A percentile compares a stretch with the other conserved stretches of the same genome.
These are phyloP conservation scores for Eurytoma adleriae DNA, from an alignment of 2,888 invertebrate genomes.

Conservation along the genomic window DNA sequence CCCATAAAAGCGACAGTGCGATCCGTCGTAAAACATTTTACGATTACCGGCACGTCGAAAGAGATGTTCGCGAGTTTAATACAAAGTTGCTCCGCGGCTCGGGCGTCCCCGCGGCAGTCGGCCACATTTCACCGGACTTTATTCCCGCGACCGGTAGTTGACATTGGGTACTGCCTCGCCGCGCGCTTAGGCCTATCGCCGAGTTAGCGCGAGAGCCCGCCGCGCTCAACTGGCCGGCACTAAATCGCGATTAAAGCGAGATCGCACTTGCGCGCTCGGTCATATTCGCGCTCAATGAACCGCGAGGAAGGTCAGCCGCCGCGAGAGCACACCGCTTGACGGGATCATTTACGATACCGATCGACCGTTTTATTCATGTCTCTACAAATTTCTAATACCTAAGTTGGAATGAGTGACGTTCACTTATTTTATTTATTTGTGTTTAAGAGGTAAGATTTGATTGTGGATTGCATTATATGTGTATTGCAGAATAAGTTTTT, in stretches of 20 bases:
- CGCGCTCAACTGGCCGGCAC: constrained; percentile 28
- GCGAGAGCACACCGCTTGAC: neutral
- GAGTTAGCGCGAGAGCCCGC: neutral
- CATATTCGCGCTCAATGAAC: neutral
- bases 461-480: too few species aligned
- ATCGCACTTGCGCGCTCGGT: neutral
- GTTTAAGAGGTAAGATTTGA: too few species aligned
- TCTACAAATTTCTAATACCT: too few species aligned
- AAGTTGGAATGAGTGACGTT: too few species aligned
- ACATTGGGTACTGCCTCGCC: neutral
- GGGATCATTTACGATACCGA: neutral
- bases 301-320: neutral
- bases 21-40: constrained; percentile 43
- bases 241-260: constrained; percentile 37
- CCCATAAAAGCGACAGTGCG: constrained; percentile 10
- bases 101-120: neutral
- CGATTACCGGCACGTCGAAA: constrained; percentile 29
- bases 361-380: neutral
- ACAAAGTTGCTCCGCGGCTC: constrained; percentile 7
- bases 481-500: too few species aligned
- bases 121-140: constrained; percentile 28
- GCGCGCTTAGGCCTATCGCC: neutral
- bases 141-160: constrained; percentile 32
- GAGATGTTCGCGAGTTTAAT: constrained; percentile 35
- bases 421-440: too few species aligned